phyloP scores from a whole-genome alignment of 2,888 invertebrate species.

The Drosophila antonietae region DNA sequence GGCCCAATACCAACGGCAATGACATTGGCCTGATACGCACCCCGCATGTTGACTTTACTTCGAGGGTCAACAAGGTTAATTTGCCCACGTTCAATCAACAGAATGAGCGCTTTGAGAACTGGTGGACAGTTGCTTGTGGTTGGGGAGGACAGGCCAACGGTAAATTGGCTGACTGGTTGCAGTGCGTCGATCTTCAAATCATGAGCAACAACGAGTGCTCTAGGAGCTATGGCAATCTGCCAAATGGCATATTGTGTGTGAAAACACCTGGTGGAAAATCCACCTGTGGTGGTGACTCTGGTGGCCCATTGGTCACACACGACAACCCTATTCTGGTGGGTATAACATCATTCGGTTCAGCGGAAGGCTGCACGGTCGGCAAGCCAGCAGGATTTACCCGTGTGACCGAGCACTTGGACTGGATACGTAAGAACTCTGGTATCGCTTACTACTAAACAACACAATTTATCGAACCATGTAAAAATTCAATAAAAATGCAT shows the following conservation, averaged over 20 bases:
- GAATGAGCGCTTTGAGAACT: slow-evolving; percentile 68
- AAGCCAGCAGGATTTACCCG: slow-evolving; percentile 66
- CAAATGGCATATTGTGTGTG: slow-evolving; percentile 60
- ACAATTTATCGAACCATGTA: too few species aligned
- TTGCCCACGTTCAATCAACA: slow-evolving; percentile 45
- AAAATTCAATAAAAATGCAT: background rate
- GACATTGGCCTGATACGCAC: slow-evolving; percentile 75
- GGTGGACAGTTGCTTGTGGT: slow-evolving; percentile 82
- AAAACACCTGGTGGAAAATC: slow-evolving; percentile 51
- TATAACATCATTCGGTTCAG: slow-evolving; percentile 54
- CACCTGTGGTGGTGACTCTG: slow-evolving; percentile 78
- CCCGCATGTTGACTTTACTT: slow-evolving; percentile 44
- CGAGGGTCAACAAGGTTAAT: slow-evolving; percentile 33
- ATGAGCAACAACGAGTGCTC: slow-evolving; percentile 78
- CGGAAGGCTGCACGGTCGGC: slow-evolving; percentile 37
- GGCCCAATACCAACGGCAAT: slow-evolving; percentile 47
- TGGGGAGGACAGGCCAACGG: slow-evolving; percentile 83
- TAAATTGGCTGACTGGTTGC: slow-evolving; percentile 67
- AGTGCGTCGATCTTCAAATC: slow-evolving; percentile 78
- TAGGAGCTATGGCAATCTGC: slow-evolving; percentile 31
- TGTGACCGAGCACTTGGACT: slow-evolving; percentile 60
- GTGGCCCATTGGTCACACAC: slow-evolving; percentile 74
- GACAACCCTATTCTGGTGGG: slow-evolving; percentile 62
- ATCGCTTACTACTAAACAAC: slow-evolving; percentile 47
- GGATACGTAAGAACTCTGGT: slow-evolving; percentile 65